Percentiles rank a stretch among this genome's conserved stretches.
Evolutionary conservation across 1,140 invertebrate genomes (phyloP).

Genomic region (Agrypnia vestita): DNA sequence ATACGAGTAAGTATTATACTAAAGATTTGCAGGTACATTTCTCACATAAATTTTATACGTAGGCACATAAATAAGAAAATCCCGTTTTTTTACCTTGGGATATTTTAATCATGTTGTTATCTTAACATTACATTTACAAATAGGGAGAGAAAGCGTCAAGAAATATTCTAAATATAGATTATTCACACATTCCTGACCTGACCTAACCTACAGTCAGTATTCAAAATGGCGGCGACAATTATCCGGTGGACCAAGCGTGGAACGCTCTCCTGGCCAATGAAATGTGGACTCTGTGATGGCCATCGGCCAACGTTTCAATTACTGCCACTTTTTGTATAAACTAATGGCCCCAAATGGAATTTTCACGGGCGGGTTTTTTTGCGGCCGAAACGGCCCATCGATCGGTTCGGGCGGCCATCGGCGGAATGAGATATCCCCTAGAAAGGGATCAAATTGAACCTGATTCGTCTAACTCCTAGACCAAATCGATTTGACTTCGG

Average conservation of each 20-base stretch:
- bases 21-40: too few relatives aligned
- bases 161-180: too few relatives aligned
- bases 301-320: conserved; percentile 56
- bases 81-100: too few relatives aligned
- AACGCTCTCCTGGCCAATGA: background rate
- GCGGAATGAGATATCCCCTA: conserved; percentile 53
- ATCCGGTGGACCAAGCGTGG: conserved; percentile 11
- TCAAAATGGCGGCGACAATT: conserved; percentile 22
- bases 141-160: too few relatives aligned
- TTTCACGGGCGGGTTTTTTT: conserved; percentile 51
- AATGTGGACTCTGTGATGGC: background rate
- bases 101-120: too few relatives aligned
- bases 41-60: too few relatives aligned
- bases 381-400: background rate
- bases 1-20: too few relatives aligned
- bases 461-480: conserved; percentile 35
- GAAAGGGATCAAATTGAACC: background rate
- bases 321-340: conserved; percentile 50
- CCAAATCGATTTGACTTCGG: conserved; percentile 47
- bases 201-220: background rate
- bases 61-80: too few relatives aligned
- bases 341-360: conserved; percentile 54
- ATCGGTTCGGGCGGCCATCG: conserved; percentile 10
- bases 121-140: too few relatives aligned
- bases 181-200: background rate